Base-by-base conservation (phyloP, 2,888 invertebrate species). In the Rhamphomyia laevipes region DNA sequence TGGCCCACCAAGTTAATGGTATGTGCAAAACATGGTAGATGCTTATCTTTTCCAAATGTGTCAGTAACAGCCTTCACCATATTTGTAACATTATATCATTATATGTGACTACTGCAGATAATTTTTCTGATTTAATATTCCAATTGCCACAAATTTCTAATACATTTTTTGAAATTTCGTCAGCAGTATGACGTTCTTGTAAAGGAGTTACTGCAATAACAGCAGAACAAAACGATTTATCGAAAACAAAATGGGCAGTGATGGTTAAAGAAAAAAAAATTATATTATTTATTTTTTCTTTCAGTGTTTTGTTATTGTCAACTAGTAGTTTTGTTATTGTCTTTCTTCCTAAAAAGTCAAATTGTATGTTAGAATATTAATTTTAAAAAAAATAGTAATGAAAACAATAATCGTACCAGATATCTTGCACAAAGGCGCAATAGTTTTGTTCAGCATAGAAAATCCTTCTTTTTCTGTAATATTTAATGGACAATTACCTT, bases 21-120 rank as follows among this genome's bases (percentile, higher is more conserved):
- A 33, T 58, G 57, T 5, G 56, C 57, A 42, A 57, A 56, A 46
- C 58, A 59, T 30, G 53, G 35, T 21, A 56, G 38, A 45, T 56
- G 53, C 49, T 55, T 53, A 11, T 51, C 45, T 13, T 44, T 43
- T 13, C 56, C 56, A 47, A 59, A 56, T 15, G 17, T 37, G 13
- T 52, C 47, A n/a, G 18, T 47, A 6, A 56, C 41, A 16, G 58
- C 53, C 47, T 55, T 55, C 33, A 48, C 50, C 5, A 59, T 57
- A 46, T 59, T 59, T 2, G 55, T 51, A 10, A 49, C n/a, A n/a
- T n/a, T n/a, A n/a, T n/a, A n/a, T n/a, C 58, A 31, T 52, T 56
- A 42, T 58, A 58, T 9, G 58, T 47, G 9, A 58, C 54, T 10
- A 58, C 47, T 4, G 52, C 51, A 0, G 50, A 15, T 2, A 59